Evolutionary conservation across 2,797 vertebrate species (phyloP).

Genomic region (Gymnothorax reevesii): DNA sequence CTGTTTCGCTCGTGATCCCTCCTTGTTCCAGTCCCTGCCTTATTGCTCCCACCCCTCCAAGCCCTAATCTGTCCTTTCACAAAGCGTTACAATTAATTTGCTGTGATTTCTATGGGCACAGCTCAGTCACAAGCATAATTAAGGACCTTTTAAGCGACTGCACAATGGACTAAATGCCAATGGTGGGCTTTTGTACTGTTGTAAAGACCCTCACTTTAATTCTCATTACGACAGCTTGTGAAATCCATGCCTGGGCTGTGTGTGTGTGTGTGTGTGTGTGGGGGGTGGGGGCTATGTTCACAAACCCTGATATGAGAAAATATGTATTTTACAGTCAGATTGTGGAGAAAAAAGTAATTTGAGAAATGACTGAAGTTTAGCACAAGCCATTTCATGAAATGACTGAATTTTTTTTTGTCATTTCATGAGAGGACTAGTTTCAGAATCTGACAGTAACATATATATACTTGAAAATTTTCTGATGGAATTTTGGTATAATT

Average conservation of each 20-base stretch:
- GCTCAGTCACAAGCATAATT: conserved; percentile 78
- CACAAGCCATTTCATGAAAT: no score
- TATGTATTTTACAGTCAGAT: neutral
- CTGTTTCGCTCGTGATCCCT: conserved; percentile 70
- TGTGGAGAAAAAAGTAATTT: no score
- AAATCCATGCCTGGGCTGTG: conserved; percentile 60
- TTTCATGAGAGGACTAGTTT: no score
- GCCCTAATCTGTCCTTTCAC: conserved; percentile 90
- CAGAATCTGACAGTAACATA: no score
- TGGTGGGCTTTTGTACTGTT: conserved; percentile 33
- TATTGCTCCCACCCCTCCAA: conserved; percentile 60
- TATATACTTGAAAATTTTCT: no score
- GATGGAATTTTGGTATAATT: no score
- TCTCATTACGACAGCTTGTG: conserved; percentile 69
- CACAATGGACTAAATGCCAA: conserved; percentile 76
- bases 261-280: no score
- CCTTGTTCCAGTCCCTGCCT: conserved; percentile 65
- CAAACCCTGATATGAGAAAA: neutral
- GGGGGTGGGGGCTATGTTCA: no score
- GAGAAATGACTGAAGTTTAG: no score
- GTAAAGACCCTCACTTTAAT: conserved; percentile 55
- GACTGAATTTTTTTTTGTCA: no score
- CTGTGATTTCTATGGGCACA: conserved; percentile 84
- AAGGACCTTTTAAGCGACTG: conserved; percentile 78
- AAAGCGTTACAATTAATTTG: conserved; percentile 88